Evolutionary conservation across 2,888 invertebrate genomes (phyloP), one percentile per base, ranked within the genome.

Genomic region (Caenorhabditis wallacei): DNA sequence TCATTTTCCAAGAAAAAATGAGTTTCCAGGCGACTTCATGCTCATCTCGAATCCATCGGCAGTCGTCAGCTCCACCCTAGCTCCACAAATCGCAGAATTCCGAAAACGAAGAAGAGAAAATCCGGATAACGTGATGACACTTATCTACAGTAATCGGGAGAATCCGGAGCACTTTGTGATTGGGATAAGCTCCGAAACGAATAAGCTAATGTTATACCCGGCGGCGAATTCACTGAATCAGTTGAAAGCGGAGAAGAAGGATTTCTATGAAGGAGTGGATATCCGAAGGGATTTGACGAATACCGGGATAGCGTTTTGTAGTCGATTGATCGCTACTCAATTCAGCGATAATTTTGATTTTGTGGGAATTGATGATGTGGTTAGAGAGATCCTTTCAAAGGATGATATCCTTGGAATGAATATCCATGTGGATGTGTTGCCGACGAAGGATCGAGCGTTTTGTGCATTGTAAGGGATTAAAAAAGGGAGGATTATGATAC

Each of bases 271-370:
- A 18, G 84, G 82, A 10, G 80, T 85, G 18, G 71, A 82, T 10
- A 83, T 90, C 51, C 88, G 90, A 13, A 66, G 84, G n/a, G 90
- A 90, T 61, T 24, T 90, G 10, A 68, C 78, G n/a, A 68, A 80
- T 20, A 85, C 84, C 2, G 90, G 90, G 57, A 89, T 89, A 30
- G 86, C 86, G 1, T 63, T 90, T 22, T 90, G 90, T 68, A 86
- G 84, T n/a, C 51, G 82, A 11, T 79, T 88, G 46, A 82, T 90
- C 35, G 70, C 84, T 16, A 85, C 85, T 18, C 88, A 88, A 70
- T 90, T 90, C 83, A 84, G 85, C 46, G 90, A 89, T 64, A 90
- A 91, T 70, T 91, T 89, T 61, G 91, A 91, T 75, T 89, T 89
- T 74, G 85, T 84, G 16, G 74, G 79, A 26, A 75, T 88, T 7